These are phyloP conservation scores for Sinhomidia bicolor DNA, from an alignment of 2,888 invertebrate genomes.

Conservation along the genomic window DNA sequence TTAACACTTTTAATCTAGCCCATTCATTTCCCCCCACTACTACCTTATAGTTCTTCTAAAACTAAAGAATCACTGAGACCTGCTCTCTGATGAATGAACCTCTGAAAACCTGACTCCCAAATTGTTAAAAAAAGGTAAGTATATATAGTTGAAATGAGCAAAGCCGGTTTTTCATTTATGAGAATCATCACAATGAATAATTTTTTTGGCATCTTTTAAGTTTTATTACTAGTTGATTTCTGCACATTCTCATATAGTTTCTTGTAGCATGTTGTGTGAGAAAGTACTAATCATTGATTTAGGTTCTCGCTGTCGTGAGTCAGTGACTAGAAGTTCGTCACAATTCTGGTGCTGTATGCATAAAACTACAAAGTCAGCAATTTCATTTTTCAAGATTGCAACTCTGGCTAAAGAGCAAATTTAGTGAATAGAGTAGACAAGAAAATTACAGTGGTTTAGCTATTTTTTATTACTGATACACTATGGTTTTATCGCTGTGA, in stretches of 20 bases:
- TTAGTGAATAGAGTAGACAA: neutral
- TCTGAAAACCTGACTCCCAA: conserved; percentile 47
- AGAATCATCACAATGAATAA: neutral
- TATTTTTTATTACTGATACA: conserved; percentile 1
- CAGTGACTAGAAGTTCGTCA: neutral
- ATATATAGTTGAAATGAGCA: conserved; percentile 6
- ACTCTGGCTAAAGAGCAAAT: neutral
- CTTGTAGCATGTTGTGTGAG: conserved; percentile 3
- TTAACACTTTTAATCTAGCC: conserved; percentile 18
- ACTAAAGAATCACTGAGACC: conserved; percentile 40
- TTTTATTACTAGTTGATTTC: neutral
- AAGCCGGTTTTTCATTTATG: conserved; percentile 52
- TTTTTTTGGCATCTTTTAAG: conserved; percentile 35
- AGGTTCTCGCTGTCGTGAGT: conserved; percentile 12
- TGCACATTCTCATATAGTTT: neutral
- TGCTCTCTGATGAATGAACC: conserved; percentile 33
- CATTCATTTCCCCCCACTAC: conserved; percentile 11
- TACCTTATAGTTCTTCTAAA: too few relatives aligned
- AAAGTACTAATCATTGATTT: conserved; percentile 21
- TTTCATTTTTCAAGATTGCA: conserved; percentile 25
- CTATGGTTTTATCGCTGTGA: neutral
- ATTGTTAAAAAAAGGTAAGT: conserved; percentile 26
- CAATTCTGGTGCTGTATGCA: neutral
- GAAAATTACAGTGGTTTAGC: too few relatives aligned
- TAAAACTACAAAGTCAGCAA: neutral